Evolutionary conservation across 2,113 vertebrate species (phyloP).

Genomic region (Menidia beryllina): DNA sequence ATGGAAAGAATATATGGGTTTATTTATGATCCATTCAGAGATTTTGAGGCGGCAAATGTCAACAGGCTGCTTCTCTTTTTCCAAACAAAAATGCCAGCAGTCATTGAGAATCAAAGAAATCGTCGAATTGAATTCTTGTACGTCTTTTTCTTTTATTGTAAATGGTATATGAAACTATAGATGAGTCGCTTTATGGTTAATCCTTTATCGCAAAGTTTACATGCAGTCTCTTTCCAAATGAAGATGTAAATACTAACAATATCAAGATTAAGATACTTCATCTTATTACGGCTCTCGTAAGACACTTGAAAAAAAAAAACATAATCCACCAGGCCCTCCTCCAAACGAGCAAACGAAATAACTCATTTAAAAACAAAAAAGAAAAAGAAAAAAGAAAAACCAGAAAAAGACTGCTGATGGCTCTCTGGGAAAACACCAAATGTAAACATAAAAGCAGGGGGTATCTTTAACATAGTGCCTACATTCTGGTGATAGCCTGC

Average conservation of each 20-base stretch:
- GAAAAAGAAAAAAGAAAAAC: conserved; percentile 56
- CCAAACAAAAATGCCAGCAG: conserved; percentile 23
- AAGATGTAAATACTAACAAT: conserved; percentile 75
- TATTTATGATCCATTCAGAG: neutral
- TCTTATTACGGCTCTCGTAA: conserved; percentile 67
- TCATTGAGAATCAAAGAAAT: conserved; percentile 70
- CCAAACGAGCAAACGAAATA: conserved; percentile 22
- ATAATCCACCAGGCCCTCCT: conserved; percentile 42
- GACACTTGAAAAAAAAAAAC: conserved; percentile 72
- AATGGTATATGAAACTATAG: conserved; percentile 86
- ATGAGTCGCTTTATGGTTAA: conserved; percentile 78
- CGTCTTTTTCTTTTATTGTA: conserved; percentile 83
- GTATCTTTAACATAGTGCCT: conserved; percentile 56
- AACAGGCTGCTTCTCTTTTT: neutral
- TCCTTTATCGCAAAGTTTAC: conserved; percentile 82
- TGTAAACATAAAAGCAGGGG: conserved; percentile 77
- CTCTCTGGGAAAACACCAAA: conserved; percentile 68
- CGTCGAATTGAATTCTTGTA: conserved; percentile 59
- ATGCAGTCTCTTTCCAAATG: conserved; percentile 83
- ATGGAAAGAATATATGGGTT: neutral
- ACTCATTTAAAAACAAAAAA: too few relatives aligned
- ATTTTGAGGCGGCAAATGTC: neutral
- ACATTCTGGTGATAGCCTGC: conserved; percentile 57
- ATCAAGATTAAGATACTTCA: conserved; percentile 75
- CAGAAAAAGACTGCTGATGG: conserved; percentile 68